These are phyloP conservation scores for Tachina fera DNA, from an alignment of 2,888 invertebrate species.

Conservation along the genomic window DNA sequence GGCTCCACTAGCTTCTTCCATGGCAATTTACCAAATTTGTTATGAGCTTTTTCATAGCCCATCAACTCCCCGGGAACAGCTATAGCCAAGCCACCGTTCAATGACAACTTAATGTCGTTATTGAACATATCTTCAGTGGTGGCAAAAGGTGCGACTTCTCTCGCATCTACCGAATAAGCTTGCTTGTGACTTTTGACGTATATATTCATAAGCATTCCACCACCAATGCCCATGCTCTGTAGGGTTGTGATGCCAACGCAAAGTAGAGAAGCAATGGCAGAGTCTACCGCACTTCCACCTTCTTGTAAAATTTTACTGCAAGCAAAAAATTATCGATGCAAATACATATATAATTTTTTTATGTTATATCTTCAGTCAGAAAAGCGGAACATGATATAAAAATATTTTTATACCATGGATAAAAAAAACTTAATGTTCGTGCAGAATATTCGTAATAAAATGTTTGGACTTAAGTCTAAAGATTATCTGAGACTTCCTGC, in stretches of 20 bases:
- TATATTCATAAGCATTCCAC: conserved; percentile 91
- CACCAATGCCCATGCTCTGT: conserved; percentile 91
- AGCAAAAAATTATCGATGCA: background rate
- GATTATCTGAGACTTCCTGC: too few relatives aligned
- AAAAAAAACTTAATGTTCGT: too few relatives aligned
- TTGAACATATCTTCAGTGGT: conserved; percentile 83
- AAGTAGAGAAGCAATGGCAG: conserved; percentile 91
- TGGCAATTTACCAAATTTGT: conserved; percentile 88
- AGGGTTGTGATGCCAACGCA: conserved; percentile 92
- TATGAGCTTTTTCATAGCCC: conserved; percentile 90
- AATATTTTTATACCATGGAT: too few relatives aligned
- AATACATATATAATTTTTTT: background rate
- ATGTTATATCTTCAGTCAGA: too few relatives aligned
- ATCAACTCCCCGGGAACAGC: conserved; percentile 93
- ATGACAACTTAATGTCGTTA: conserved; percentile 72
- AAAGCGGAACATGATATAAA: too few relatives aligned
- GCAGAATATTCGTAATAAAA: too few relatives aligned
- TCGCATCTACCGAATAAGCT: conserved; percentile 88
- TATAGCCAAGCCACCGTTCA: conserved; percentile 86
- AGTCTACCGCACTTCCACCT: conserved; percentile 91
- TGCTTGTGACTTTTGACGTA: conserved; percentile 86
- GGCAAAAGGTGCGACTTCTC: conserved; percentile 89
- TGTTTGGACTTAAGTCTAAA: too few relatives aligned
- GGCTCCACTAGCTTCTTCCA: conserved; percentile 89
- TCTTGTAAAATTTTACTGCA: conserved; percentile 78